Percentiles rank a stretch among this genome's conserved stretches.
phyloP scores from a whole-genome alignment of 1,140 invertebrate species.

The Pemphigus obesinymphae region DNA sequence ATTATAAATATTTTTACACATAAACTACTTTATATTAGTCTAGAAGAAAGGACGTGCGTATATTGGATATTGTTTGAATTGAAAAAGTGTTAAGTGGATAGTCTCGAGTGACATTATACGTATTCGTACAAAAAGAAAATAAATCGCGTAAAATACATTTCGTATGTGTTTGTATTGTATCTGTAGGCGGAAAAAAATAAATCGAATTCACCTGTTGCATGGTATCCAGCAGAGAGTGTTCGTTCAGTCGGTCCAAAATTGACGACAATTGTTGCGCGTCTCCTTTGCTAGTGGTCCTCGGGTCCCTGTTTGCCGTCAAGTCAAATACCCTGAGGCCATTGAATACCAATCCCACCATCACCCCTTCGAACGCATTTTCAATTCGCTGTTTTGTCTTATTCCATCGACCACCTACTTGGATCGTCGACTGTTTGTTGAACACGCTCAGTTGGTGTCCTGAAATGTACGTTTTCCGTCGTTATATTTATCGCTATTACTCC shows the following conservation, averaged over 20 bases:
- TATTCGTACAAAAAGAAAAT: too few relatives aligned
- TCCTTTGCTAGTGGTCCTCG: constrained; percentile 65
- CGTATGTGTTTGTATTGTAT: too few relatives aligned
- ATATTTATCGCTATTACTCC: too few relatives aligned
- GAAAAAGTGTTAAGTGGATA: too few relatives aligned
- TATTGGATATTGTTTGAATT: too few relatives aligned
- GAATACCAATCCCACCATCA: constrained; percentile 81
- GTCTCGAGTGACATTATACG: too few relatives aligned
- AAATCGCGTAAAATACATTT: too few relatives aligned
- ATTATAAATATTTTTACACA: too few relatives aligned
- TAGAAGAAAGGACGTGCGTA: too few relatives aligned
- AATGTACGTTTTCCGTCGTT: neutral
- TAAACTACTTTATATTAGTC: too few relatives aligned
- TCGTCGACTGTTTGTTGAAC: constrained; percentile 86
- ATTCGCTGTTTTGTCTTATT: constrained; percentile 63
- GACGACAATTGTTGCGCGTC: constrained; percentile 69
- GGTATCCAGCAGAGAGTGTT: constrained; percentile 58
- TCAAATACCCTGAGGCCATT: constrained; percentile 81
- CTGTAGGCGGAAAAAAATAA: too few relatives aligned
- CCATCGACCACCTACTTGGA: constrained; percentile 84
- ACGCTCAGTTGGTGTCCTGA: constrained; percentile 80
- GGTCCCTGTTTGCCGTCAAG: constrained; percentile 73
- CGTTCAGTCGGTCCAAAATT: constrained; percentile 59
- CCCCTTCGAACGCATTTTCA: constrained; percentile 74
- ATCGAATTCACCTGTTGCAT: constrained; percentile 67